Evolutionary conservation across 2,888 invertebrate genomes (phyloP), one percentile per base, ranked within the genome.

Genomic region (Cephus sareptanus): DNA sequence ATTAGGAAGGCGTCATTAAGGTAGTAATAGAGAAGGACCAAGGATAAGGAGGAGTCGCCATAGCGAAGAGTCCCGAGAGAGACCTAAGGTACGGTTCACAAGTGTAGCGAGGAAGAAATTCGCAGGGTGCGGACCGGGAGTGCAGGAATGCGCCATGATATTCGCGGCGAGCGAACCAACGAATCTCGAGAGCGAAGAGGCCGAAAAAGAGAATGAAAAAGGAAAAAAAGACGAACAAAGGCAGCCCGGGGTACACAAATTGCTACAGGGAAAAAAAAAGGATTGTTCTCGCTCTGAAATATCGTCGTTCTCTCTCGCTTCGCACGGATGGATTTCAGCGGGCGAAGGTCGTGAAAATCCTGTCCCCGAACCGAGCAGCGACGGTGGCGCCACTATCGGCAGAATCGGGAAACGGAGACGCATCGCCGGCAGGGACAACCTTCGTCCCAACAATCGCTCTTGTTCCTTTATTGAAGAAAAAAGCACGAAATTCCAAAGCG

Each of bases 111-210:
- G 23, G 23, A 56, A 56, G 56, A 56, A 40, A 56, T 56, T 56
- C 56, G 23, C 23, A 56, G 56, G 56, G 56, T 23, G 56, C 56
- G 23, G 23, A 56, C 23, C 9, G 23, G 56, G 56, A 56, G 56
- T 23, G 79, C 75, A 84, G 84, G 88, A 88, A 88, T 88, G 87
- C 84, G 82, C 83, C 77, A 77, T 83, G 85, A 84, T 87, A 86
- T 86, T 87, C 84, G 85, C 85, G 86, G 83, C 79, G 83, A 80
- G 78, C 77, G 71, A 71, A 30, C 79, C n/a, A 75, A 79, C 79
- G 81, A 81, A 84, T 83, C 82, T 80, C 82, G 80, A 82, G 82
- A 69, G 86, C 79, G 82, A 83, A 79, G 77, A 77, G 40, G 56
- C 56, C 77, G 77, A 68, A 69, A 69, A 75, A 33, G 75, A 78